These are phyloP conservation scores for Poicephalus meyeri DNA, from an alignment of 2,113 vertebrate species.

Conservation along the genomic window DNA sequence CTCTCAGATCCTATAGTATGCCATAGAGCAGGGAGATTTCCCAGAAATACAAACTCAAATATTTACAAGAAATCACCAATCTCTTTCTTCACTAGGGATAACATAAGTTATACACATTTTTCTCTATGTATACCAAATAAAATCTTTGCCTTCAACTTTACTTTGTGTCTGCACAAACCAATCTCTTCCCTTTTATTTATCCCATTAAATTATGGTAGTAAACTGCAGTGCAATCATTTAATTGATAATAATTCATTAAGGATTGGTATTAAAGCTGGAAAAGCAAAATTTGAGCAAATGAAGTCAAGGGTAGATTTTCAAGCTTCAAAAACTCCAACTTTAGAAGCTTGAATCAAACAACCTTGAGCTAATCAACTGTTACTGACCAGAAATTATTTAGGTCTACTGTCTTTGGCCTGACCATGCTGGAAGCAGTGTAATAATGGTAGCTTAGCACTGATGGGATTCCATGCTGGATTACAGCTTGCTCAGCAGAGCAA, in stretches of 20 bases:
- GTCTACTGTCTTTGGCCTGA: background rate
- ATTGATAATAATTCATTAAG: background rate
- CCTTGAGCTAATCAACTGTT: background rate
- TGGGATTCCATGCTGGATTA: accelerated
- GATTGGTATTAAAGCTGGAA: background rate
- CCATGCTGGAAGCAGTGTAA: accelerated
- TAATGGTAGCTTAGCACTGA: accelerated
- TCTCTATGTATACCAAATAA: constrained; percentile 62
- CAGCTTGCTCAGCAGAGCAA: background rate
- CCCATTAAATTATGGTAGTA: background rate
- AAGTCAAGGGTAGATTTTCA: background rate
- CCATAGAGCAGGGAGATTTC: constrained; percentile 58
- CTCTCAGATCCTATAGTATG: constrained; percentile 66
- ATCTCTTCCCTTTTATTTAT: background rate
- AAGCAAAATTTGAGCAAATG: background rate
- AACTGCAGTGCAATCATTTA: background rate
- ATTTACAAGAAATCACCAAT: constrained; percentile 68
- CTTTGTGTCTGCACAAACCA: constrained; percentile 55
- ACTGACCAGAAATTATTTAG: background rate
- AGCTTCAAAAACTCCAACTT: background rate
- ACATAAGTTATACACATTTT: constrained; percentile 69
- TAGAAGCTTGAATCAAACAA: background rate
- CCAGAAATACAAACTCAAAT: constrained; percentile 71
- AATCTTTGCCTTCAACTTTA: constrained; percentile 71
- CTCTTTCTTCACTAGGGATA: constrained; percentile 66